Evolutionary conservation across 2,888 invertebrate genomes (phyloP).

Genomic region (Allophyes oxyacanthae): DNA sequence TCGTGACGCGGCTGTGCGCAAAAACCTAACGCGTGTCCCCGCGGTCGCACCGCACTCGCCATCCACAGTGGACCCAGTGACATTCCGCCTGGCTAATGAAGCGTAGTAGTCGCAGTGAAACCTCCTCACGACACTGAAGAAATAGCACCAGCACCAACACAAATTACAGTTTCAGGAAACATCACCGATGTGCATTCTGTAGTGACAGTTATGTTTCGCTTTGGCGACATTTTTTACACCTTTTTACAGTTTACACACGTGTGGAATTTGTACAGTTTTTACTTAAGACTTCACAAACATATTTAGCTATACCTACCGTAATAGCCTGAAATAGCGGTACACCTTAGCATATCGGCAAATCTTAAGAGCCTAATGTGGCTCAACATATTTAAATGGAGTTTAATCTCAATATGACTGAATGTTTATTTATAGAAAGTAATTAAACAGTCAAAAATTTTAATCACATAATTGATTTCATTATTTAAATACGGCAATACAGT

Average conservation of each 20-base stretch:
- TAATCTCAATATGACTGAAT: too few species aligned
- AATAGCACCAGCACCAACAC: constrained; percentile 25
- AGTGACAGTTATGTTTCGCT: not conserved
- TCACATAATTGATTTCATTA: too few species aligned
- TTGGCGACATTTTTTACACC: not conserved
- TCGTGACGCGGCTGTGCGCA: constrained; percentile 45
- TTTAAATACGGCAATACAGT: too few species aligned
- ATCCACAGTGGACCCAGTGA: constrained; percentile 66
- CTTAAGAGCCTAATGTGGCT: not conserved
- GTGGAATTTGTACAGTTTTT: not conserved
- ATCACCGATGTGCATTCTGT: constrained; percentile 7
- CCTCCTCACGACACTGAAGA: constrained; percentile 51
- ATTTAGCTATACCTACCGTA: not conserved
- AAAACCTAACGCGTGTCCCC: constrained; percentile 66
- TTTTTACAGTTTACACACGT: not conserved
- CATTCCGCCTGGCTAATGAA: constrained; percentile 79
- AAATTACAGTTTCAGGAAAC: constrained; percentile 39
- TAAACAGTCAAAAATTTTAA: too few species aligned
- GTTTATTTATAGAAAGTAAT: too few species aligned
- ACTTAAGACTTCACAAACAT: not conserved
- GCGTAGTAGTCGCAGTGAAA: constrained; percentile 64
- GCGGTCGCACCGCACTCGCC: constrained; percentile 29
- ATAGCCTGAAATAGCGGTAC: not conserved
- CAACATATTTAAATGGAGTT: not conserved
- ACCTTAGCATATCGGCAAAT: not conserved